These are phyloP conservation scores for Dendrocincla tyrannina DNA, from an alignment of 2,797 vertebrate species.

Conservation along the genomic window DNA sequence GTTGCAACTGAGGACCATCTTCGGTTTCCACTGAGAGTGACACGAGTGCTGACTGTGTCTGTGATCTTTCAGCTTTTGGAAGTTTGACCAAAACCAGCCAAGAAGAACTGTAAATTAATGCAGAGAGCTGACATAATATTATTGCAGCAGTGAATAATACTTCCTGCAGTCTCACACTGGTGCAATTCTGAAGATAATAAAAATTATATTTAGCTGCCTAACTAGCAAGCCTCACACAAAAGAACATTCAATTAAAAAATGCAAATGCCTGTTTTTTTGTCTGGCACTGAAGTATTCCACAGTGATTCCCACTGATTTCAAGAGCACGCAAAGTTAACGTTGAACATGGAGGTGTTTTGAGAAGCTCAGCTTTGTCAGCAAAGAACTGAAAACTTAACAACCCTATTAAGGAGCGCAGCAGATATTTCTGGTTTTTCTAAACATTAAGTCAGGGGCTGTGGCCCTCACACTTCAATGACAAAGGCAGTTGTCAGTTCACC, in stretches of 20 bases:
- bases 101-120: background rate
- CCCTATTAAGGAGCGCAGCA: constrained; percentile 19
- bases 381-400: constrained; percentile 21
- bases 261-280: constrained; percentile 52
- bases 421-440: constrained; percentile 9
- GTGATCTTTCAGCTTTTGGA: background rate
- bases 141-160: constrained; percentile 18
- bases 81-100: background rate
- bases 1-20: background rate
- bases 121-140: constrained; percentile 15
- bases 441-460: background rate
- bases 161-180: constrained; percentile 11
- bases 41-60: background rate
- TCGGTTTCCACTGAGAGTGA: background rate
- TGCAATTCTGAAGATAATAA: constrained; percentile 52
- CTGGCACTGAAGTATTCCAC: constrained; percentile 38
- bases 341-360: background rate
- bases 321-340: constrained; percentile 42
- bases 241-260: constrained; percentile 56
- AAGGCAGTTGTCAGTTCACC: background rate
- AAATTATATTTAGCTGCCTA: constrained; percentile 55
- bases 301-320: constrained; percentile 47
- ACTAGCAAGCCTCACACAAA: constrained; percentile 46
- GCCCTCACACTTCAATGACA: constrained; percentile 13
- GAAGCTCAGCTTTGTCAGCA: constrained; percentile 46